A percentile compares a stretch with the other conserved stretches of the same genome.
phyloP scores from a whole-genome alignment of 92 coral and sea anemone genomes.

The Nematostella vectensis region DNA sequence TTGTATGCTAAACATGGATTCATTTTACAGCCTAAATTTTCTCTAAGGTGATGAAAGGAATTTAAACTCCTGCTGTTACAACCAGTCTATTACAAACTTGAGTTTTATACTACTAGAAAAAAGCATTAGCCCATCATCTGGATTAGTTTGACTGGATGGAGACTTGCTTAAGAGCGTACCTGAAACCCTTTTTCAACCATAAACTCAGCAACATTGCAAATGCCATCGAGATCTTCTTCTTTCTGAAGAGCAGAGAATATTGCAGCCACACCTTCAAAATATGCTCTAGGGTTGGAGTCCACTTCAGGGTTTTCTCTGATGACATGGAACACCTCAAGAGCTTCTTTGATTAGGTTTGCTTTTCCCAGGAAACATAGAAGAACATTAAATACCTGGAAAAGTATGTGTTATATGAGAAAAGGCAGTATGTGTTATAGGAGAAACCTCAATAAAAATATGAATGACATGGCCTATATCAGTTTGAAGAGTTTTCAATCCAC shows the following conservation, averaged over 20 bases:
- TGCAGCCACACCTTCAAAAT: slow-evolving; percentile 26
- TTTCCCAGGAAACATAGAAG: slow-evolving; percentile 27
- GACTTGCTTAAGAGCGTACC: neutral
- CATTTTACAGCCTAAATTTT: too few species aligned
- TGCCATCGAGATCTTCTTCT: slow-evolving; percentile 13
- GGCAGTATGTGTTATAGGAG: neutral
- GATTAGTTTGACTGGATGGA: too few species aligned
- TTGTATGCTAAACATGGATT: too few species aligned
- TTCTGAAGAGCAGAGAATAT: slow-evolving; percentile 31
- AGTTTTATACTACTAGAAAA: too few species aligned
- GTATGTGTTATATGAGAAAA: too few species aligned
- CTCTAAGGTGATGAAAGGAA: too few species aligned
- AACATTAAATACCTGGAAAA: slow-evolving; percentile 25
- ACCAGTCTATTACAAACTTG: too few species aligned
- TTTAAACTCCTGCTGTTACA: too few species aligned
- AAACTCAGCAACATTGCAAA: slow-evolving; percentile 30
- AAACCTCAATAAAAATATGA: neutral
- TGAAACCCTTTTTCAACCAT: slow-evolving; percentile 39
- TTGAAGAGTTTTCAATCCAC: too few species aligned
- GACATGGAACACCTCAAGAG: slow-evolving; percentile 35
- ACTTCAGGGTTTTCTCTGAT: slow-evolving; percentile 16
- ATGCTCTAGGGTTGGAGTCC: slow-evolving; percentile 11
- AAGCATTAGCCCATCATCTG: too few species aligned
- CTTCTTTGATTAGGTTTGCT: slow-evolving; percentile 18
- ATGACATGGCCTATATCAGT: too few species aligned